Conservation (phyloP, 1,140 invertebrate genomes). For the Drosophila bocqueti region DNA sequence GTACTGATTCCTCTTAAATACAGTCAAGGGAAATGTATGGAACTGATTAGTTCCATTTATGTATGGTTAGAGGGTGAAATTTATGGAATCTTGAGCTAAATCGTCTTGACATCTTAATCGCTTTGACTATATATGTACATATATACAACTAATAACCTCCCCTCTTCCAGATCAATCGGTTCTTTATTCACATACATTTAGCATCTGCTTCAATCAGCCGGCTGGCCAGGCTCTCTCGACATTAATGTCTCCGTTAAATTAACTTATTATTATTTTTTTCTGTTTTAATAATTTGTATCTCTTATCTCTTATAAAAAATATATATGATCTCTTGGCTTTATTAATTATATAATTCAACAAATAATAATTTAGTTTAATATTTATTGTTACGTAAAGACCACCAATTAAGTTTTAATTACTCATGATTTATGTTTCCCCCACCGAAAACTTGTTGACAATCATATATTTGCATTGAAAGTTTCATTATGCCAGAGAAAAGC, state of each 20-base stretch:
- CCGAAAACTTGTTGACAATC: slow-evolving; percentile 23
- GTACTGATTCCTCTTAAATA: no score
- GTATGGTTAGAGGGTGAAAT: no score
- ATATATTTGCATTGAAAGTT: slow-evolving; percentile 68
- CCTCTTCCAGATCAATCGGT: slow-evolving; percentile 46
- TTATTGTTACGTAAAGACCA: not conserved
- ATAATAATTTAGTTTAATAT: not conserved
- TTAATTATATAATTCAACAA: not conserved
- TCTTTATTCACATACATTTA: slow-evolving; percentile 62
- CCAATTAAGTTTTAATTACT: slow-evolving; percentile 5
- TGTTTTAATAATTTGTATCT: no score
- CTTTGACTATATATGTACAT: not conserved
- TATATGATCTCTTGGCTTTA: not conserved
- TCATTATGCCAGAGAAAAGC: slow-evolving; percentile 36
- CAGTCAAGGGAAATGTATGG: no score
- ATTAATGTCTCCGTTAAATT: no score
- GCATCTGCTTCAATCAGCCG: slow-evolving; percentile 40
- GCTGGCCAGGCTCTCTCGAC: no score
- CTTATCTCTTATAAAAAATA: no score
- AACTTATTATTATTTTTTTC: no score
- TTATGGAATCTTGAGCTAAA: no score
- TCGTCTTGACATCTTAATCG: not conserved
- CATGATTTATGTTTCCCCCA: not conserved
- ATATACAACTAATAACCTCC: not conserved
- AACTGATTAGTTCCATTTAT: no score